Base-by-base conservation (phyloP, 1,140 invertebrate species). In the Ceratoteleas bidentatus region DNA sequence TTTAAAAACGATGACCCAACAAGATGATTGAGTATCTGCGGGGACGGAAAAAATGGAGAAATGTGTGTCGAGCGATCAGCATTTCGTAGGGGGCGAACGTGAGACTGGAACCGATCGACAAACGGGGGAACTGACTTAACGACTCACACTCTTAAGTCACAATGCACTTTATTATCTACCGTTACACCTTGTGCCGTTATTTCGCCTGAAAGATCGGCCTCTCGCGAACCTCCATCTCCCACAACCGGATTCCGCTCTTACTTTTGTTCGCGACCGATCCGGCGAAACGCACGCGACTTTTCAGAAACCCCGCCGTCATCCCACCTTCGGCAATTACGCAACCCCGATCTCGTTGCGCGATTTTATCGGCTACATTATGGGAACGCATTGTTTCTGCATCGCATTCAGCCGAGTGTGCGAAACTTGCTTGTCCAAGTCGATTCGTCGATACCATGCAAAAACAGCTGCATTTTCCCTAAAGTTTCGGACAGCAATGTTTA, bases 171-270 rank as follows among this genome's bases (percentile, higher is more conserved):
- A 84, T 86, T 84, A 86, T 84, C 76, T 79, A 84, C 84, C 84
- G 81, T 87, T 86, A 87, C 74, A 78, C 79, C 83, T 65, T 54
- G 61, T 79, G 84, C 85, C 85, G 86, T 87, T 87, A 87, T 75
- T 74, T 64, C 81, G 74, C 53, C 66, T 81, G 57, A 70, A 62
- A 74, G 73, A 86, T 87, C 85, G 74, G 83, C 85, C 83, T 87
- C 81, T 84, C 69, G 64, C 74, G 64, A 78, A 84, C 81, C 69
- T 84, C 40, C 81, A 84, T 87, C 85, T 87, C 85, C 85, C 85
- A 87, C 85, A 85, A 85, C 83, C 78, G 64, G 38, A 81, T 75
- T 75, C 64, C 58, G 64, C 83, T 87, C 84, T 87, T 88, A 87
- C 86, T 86, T 87, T 88, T 82, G 79, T 86, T 81, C 72, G 70